Evolutionary conservation across 2,888 invertebrate genomes (phyloP).

Genomic region (Cheilosia impressa): DNA sequence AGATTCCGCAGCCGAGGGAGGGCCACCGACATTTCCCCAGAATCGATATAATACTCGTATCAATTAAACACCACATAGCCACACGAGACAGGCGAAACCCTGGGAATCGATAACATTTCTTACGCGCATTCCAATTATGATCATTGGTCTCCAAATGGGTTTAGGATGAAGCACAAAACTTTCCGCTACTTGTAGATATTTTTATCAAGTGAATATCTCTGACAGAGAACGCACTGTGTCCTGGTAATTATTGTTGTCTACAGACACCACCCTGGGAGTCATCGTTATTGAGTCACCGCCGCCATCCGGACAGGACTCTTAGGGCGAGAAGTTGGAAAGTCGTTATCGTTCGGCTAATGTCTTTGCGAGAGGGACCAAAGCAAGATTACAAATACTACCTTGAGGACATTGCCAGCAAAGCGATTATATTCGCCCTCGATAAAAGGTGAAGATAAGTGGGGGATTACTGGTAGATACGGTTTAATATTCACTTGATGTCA

Average conservation of each 20-base stretch:
- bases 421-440: not conserved
- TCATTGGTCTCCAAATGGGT: not conserved
- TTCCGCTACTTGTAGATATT: not conserved
- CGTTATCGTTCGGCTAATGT: constrained; percentile 38
- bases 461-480: constrained; percentile 15
- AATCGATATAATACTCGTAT: not conserved
- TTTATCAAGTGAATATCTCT: not conserved
- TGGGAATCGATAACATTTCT: constrained; percentile 11
- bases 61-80: not conserved
- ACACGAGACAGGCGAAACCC: not conserved
- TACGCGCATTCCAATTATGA: not conserved
- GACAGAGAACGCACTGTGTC: not conserved
- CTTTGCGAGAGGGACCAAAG: constrained; percentile 8
- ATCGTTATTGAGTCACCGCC: constrained; percentile 6
- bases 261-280: not conserved
- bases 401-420: constrained; percentile 26
- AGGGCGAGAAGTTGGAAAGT: constrained; percentile 16
- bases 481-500: constrained; percentile 22
- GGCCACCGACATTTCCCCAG: not conserved
- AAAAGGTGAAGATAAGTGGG: not conserved
- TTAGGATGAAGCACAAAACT: not conserved
- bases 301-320: not conserved
- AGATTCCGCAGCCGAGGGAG: not conserved
- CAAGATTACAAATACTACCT: constrained; percentile 21
- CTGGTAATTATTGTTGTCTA: not conserved